Evolutionary conservation across 2,113 vertebrate species (phyloP).

Genomic region (Chaenogobius annularis): DNA sequence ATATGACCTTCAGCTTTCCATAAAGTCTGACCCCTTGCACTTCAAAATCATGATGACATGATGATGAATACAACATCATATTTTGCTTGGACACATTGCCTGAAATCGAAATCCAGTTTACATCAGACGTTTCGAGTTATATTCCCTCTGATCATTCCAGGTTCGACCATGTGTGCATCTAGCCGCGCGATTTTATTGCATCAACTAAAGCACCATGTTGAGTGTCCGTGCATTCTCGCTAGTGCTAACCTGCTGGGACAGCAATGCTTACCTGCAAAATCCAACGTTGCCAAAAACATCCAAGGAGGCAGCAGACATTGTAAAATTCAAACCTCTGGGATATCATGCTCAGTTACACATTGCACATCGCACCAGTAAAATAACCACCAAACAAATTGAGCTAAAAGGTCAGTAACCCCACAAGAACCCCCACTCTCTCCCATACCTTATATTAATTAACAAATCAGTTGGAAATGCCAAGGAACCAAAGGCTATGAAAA

Average conservation of each 20-base stretch:
- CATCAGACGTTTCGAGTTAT: neutral
- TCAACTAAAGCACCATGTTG: constrained; percentile 7
- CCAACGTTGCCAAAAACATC: constrained; percentile 45
- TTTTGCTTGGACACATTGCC: neutral
- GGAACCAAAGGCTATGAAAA: constrained; percentile 60
- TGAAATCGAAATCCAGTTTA: neutral
- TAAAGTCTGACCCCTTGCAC: neutral
- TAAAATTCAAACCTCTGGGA: constrained; percentile 43
- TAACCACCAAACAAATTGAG: constrained; percentile 58
- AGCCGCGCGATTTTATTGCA: neutral
- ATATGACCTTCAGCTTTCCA: neutral
- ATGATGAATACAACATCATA: neutral
- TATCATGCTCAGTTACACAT: constrained; percentile 51
- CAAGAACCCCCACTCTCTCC: neutral
- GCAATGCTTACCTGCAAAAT: constrained; percentile 45
- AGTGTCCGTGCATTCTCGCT: constrained; percentile 12
- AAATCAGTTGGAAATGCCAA: constrained; percentile 66
- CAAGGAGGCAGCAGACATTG: constrained; percentile 19
- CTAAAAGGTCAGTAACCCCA: constrained; percentile 68
- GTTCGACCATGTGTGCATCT: neutral
- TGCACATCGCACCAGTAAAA: constrained; percentile 14
- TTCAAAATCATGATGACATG: neutral
- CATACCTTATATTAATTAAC: constrained; percentile 65
- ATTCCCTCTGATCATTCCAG: neutral
- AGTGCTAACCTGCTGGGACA: constrained; percentile 26